A percentile compares a stretch with the other conserved stretches of the same genome.
These are phyloP conservation scores for Meandrina meandrites DNA, from an alignment of 92 coral and sea anemone genomes.

Conservation along the genomic window DNA sequence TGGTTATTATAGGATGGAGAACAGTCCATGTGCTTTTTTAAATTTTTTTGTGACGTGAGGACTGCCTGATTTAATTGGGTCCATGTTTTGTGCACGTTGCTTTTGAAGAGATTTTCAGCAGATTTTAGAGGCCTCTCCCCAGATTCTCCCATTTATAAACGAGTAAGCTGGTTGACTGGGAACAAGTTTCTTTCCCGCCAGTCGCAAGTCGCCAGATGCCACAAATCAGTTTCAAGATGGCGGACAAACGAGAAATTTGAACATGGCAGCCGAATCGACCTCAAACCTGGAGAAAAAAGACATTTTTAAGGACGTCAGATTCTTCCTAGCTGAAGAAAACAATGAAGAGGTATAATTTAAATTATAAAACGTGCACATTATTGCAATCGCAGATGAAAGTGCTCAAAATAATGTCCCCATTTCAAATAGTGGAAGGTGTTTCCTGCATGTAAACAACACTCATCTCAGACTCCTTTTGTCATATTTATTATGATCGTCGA, in stretches of 20 bases:
- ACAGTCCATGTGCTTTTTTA: too few species aligned
- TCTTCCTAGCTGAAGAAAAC: conserved; percentile 70
- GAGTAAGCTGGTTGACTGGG: conserved; percentile 1
- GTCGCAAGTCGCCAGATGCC: conserved; percentile 37
- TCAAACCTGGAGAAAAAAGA: conserved; percentile 26
- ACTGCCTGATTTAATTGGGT: too few species aligned
- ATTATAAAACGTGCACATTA: neutral
- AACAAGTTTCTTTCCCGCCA: conserved; percentile 39
- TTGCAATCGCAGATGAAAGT: neutral
- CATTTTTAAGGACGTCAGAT: conserved; percentile 70
- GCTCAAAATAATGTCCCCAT: neutral
- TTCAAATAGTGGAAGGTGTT: neutral
- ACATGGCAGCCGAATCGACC: conserved; percentile 48
- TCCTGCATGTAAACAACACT: conserved; percentile 5
- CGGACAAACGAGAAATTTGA: neutral
- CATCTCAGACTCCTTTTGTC: neutral
- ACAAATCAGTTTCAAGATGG: conserved; percentile 23
- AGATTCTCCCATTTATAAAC: too few species aligned
- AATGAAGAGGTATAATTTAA: conserved; percentile 68
- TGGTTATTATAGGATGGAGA: too few species aligned
- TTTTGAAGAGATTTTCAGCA: too few species aligned
- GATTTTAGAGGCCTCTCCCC: too few species aligned
- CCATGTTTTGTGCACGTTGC: too few species aligned
- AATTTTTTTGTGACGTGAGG: too few species aligned
- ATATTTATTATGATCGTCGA: neutral